Percentiles rank a stretch among this genome's conserved stretches.
Evolutionary conservation across 2,797 vertebrate genomes (phyloP).

Genomic region (Columba guinea): DNA sequence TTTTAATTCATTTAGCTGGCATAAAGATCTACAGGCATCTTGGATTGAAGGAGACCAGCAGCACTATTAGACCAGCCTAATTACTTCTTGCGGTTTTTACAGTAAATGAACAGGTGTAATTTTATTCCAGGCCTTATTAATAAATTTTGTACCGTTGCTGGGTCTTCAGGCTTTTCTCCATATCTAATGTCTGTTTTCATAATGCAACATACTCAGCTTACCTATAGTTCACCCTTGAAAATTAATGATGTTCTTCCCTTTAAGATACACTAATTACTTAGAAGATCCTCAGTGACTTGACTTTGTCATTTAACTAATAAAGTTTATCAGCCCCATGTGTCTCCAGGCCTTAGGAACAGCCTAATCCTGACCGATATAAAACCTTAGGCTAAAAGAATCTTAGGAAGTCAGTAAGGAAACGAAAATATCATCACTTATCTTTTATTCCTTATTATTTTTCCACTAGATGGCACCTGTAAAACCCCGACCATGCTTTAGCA

Average conservation of each 20-base stretch:
- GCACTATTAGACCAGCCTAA: too few relatives aligned
- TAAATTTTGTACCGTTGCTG: neutral
- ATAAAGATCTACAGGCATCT: too few relatives aligned
- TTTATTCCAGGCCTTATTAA: neutral
- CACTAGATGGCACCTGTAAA: neutral
- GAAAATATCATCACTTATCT: accelerated
- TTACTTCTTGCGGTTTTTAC: too few relatives aligned
- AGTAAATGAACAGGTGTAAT: accelerated
- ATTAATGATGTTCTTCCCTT: neutral
- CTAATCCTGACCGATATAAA: neutral
- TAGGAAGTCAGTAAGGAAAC: neutral
- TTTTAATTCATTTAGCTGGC: too few relatives aligned
- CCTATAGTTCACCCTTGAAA: neutral
- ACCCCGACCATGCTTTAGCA: neutral
- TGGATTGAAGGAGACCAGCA: too few relatives aligned
- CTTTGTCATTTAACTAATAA: accelerated
- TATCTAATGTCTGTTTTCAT: neutral
- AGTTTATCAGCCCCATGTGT: accelerated
- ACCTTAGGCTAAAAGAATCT: too few relatives aligned
- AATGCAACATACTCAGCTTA: neutral
- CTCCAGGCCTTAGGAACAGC: neutral
- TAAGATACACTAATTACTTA: neutral
- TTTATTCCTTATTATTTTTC: neutral
- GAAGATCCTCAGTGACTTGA: neutral
- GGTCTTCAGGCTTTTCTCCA: neutral